Evolutionary conservation across 30 jellyfish, hydroid and myxozoan species (phyloP).

Genomic region (Chrysaora quinquecirrha): DNA sequence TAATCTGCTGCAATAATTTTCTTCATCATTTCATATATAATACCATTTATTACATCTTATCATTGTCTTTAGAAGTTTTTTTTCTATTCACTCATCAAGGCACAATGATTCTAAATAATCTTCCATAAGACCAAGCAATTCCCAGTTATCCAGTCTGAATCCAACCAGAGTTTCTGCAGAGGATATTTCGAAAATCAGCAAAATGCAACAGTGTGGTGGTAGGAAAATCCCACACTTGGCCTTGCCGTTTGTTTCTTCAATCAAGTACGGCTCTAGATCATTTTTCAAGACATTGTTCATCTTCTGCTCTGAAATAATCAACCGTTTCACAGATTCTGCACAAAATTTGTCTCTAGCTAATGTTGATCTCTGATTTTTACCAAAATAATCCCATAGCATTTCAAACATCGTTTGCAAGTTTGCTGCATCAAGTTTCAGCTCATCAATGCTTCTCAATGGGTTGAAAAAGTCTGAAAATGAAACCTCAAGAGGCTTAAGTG

Average conservation of each 20-base stretch:
- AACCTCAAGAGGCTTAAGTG: conserved; percentile 23
- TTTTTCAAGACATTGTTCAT: conserved; percentile 17
- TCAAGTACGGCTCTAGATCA: conserved; percentile 1
- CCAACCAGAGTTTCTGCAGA: conserved; percentile 40
- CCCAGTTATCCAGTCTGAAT: conserved; percentile 68
- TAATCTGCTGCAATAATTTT: no score
- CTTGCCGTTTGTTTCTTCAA: background rate
- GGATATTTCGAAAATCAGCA: conserved; percentile 28
- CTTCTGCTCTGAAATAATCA: background rate
- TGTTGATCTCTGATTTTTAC: conserved; percentile 14
- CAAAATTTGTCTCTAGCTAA: background rate
- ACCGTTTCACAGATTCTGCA: conserved; percentile 36
- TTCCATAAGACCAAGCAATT: conserved; percentile 55
- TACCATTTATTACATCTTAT: no score
- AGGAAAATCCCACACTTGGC: conserved; percentile 48
- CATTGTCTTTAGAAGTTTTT: no score
- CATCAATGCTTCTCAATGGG: conserved; percentile 13
- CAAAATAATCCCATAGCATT: conserved; percentile 38
- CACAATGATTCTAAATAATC: conserved; percentile 35
- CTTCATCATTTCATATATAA: no score
- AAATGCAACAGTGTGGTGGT: conserved; percentile 49
- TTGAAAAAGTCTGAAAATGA: conserved; percentile 41
- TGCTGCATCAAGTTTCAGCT: background rate
- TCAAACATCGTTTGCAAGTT: background rate
- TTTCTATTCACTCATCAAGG: background rate